phyloP scores from a whole-genome alignment of 2,888 invertebrate genomes.

The Corythucha ciliata region DNA sequence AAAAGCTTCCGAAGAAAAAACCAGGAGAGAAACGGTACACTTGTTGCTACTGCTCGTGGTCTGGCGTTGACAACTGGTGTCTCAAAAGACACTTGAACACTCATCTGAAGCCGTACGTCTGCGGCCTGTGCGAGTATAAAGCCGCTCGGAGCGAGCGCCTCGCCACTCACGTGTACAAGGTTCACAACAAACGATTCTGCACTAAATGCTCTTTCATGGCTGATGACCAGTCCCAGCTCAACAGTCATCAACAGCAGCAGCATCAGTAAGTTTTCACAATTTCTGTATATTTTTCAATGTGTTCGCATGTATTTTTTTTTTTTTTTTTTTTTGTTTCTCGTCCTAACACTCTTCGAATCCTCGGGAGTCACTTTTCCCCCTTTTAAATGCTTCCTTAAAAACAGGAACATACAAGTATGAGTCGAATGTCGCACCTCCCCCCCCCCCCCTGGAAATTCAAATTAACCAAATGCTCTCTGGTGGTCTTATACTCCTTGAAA shows the following conservation, averaged over 20 bases:
- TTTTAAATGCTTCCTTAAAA: too few relatives aligned
- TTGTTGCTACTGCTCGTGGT: conserved; percentile 87
- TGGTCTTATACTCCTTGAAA: too few relatives aligned
- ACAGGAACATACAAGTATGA: too few relatives aligned
- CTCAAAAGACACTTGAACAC: conserved; percentile 85
- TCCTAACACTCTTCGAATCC: too few relatives aligned
- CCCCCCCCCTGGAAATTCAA: too few relatives aligned
- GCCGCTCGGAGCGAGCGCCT: conserved; percentile 83
- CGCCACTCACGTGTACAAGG: conserved; percentile 81
- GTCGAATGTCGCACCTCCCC: too few relatives aligned
- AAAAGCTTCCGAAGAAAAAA: conserved; percentile 39
- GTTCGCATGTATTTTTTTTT: too few relatives aligned
- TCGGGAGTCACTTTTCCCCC: too few relatives aligned
- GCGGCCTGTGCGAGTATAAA: conserved; percentile 85
- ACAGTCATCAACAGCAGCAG: conserved; percentile 54
- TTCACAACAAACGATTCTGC: conserved; percentile 84
- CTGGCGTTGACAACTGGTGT: conserved; percentile 89
- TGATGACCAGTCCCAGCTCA: conserved; percentile 70
- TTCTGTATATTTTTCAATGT: too few relatives aligned
- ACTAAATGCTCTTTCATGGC: conserved; percentile 79
- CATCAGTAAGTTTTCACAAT: conserved; percentile 42
- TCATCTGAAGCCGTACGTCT: conserved; percentile 84
- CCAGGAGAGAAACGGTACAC: conserved; percentile 61
- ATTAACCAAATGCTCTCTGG: too few relatives aligned
- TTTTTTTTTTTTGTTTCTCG: too few relatives aligned